Evolutionary conservation across 1,140 invertebrate species (phyloP).

Genomic region (Drosophila willistoni): DNA sequence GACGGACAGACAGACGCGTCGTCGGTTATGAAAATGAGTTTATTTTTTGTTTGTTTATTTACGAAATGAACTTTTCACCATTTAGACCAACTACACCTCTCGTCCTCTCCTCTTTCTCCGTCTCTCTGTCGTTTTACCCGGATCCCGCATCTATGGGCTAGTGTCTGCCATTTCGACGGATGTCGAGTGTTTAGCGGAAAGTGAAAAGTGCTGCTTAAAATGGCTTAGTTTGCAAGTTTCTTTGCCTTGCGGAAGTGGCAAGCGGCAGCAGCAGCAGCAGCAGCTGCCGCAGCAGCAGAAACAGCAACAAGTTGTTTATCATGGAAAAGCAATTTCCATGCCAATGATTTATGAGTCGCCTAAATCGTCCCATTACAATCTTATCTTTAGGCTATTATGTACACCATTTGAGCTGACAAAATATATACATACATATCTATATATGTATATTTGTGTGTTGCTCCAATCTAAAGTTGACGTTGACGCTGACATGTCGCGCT

Average conservation of each 20-base stretch:
- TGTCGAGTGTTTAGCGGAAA: constrained; percentile 78
- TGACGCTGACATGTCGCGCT: constrained; percentile 79
- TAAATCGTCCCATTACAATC: constrained; percentile 75
- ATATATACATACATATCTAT: constrained; percentile 52
- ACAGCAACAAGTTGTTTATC: constrained; percentile 75
- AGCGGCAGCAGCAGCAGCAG: constrained; percentile 18
- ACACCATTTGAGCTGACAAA: constrained; percentile 79
- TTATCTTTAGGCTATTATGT: constrained; percentile 77
- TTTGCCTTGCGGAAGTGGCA: constrained; percentile 63
- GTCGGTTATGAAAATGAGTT: constrained; percentile 76
- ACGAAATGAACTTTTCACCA: constrained; percentile 73
- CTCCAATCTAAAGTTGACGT: constrained; percentile 49
- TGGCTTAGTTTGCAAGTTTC: constrained; percentile 78
- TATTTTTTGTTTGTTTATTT: constrained; percentile 74
- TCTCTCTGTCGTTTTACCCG: constrained; percentile 14
- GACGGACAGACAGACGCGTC: constrained; percentile 23
- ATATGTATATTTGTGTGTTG: not conserved
- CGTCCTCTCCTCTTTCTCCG: constrained; percentile 3
- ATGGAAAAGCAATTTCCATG: constrained; percentile 80
- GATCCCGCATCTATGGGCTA: not conserved
- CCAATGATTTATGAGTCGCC: constrained; percentile 80
- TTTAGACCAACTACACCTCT: constrained; percentile 9
- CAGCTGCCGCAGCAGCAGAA: constrained; percentile 22
- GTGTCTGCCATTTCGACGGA: constrained; percentile 50
- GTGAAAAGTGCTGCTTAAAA: constrained; percentile 81